Evolutionary conservation across 1,140 invertebrate species (phyloP).

Genomic region (Asobara japonica): DNA sequence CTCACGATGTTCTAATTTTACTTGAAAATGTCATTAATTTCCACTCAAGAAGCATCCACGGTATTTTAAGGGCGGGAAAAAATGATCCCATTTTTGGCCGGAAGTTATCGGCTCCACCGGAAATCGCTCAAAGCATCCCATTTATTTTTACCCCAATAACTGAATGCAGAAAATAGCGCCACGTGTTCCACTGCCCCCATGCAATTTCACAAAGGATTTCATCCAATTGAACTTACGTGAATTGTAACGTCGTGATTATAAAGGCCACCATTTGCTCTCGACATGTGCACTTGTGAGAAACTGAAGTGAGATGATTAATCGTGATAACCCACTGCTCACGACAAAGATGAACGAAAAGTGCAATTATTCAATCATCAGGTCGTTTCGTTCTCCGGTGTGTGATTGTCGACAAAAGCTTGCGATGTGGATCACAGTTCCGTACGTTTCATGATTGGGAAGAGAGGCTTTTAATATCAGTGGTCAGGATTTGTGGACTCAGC

Average conservation of each 20-base stretch:
- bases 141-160: neutral
- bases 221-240: slow-evolving; percentile 1
- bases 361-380: neutral
- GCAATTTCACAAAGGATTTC: neutral
- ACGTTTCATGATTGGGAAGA: neutral
- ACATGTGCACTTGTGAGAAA: neutral
- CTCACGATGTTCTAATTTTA: too few relatives aligned
- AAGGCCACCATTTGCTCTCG: neutral
- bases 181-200: neutral
- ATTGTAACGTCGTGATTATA: neutral
- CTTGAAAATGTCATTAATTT: too few relatives aligned
- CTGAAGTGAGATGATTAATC: neutral
- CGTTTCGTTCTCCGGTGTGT: neutral
- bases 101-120: too few relatives aligned
- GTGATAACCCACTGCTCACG: neutral
- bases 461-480: neutral
- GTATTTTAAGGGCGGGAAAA: too few relatives aligned
- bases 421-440: neutral
- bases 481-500: too few relatives aligned
- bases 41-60: too few relatives aligned
- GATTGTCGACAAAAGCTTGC: neutral
- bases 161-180: neutral
- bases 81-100: too few relatives aligned
- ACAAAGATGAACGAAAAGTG: neutral
- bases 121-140: neutral